These are phyloP conservation scores for Limanda limanda DNA, from an alignment of 2,113 vertebrate species.

Conservation along the genomic window DNA sequence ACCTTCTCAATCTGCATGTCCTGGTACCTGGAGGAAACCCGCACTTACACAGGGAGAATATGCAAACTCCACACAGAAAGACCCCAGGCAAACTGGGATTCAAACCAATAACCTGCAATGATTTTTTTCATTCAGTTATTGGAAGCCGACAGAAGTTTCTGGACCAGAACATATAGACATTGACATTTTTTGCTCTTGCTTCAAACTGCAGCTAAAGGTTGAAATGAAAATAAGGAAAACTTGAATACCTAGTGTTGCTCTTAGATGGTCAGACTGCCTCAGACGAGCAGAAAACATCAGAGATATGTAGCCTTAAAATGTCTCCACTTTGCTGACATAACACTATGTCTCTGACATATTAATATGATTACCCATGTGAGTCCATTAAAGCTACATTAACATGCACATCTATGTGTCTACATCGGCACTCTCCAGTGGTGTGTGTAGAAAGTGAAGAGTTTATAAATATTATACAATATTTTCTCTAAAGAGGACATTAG, in stretches of 20 bases:
- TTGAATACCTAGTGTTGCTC: background rate
- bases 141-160: too few species aligned
- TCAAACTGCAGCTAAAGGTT: too few species aligned
- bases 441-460: slow-evolving; percentile 41
- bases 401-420: slow-evolving; percentile 30
- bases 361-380: slow-evolving; percentile 49
- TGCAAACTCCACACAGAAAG: too few species aligned
- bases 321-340: slow-evolving; percentile 50
- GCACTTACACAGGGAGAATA: too few species aligned
- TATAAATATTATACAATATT: slow-evolving; percentile 70
- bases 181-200: too few species aligned
- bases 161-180: too few species aligned
- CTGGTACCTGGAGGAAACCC: too few species aligned
- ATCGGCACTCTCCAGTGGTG: slow-evolving; percentile 41
- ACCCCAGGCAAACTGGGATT: too few species aligned
- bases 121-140: too few species aligned
- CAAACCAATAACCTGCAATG: too few species aligned
- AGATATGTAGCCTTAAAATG: slow-evolving; percentile 31
- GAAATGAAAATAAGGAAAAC: background rate
- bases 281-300: slow-evolving; percentile 20
- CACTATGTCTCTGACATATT: slow-evolving; percentile 39
- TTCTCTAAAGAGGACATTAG: slow-evolving; percentile 63
- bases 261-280: background rate
- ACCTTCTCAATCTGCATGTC: too few species aligned
- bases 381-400: slow-evolving; percentile 60